These are phyloP conservation scores for Heteromurus nitidus DNA, from an alignment of 2,888 invertebrate genomes.

Conservation along the genomic window DNA sequence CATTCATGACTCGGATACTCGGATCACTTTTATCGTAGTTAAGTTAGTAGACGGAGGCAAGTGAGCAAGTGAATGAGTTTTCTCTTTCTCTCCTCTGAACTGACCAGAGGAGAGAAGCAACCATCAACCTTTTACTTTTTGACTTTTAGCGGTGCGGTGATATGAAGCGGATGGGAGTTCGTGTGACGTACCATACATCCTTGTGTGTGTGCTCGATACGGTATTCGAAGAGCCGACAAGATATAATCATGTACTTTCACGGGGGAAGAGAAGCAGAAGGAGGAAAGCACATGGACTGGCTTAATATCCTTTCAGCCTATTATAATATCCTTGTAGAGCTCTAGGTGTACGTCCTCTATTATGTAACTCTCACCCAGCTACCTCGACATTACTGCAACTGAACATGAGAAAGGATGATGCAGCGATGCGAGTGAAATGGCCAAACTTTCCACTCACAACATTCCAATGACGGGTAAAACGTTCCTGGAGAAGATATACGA, in stretches of 20 bases:
- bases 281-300: slow-evolving; percentile 7
- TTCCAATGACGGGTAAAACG: slow-evolving; percentile 22
- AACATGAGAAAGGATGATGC: slow-evolving; percentile 30
- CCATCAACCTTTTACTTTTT: slow-evolving; percentile 26
- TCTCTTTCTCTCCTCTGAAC: too few relatives aligned
- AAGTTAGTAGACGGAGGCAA: slow-evolving; percentile 9
- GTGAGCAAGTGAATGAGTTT: slow-evolving; percentile 16
- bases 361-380: neutral
- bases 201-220: too few relatives aligned
- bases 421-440: slow-evolving; percentile 45
- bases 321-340: neutral
- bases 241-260: neutral
- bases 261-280: neutral
- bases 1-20: too few relatives aligned
- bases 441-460: slow-evolving; percentile 40
- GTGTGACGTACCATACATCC: slow-evolving; percentile 8
- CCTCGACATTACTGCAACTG: too few relatives aligned
- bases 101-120: slow-evolving; percentile 8
- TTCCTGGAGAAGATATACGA: slow-evolving; percentile 23
- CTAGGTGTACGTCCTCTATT: slow-evolving; percentile 3
- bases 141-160: slow-evolving; percentile 31
- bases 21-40: slow-evolving; percentile 11
- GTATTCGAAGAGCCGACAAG: neutral
- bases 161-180: slow-evolving; percentile 33
- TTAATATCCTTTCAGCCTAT: slow-evolving; percentile 2